phyloP scores from a whole-genome alignment of 2,797 vertebrate genomes.

The Anguilla anguilla region DNA sequence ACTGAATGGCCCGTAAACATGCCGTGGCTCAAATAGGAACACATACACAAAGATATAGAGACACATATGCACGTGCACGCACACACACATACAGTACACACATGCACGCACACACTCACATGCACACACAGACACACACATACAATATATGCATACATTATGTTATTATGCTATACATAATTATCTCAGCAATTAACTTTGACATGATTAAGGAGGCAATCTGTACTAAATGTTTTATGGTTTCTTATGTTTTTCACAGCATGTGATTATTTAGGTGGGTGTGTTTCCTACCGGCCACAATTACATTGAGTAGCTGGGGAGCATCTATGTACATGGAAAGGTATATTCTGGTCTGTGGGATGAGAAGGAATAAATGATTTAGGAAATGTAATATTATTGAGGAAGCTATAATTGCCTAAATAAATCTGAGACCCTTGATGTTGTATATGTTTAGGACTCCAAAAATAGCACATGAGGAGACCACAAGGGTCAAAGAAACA shows the following conservation, averaged over 20 bases:
- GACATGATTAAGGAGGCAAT: slow-evolving; percentile 45
- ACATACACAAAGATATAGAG: slow-evolving; percentile 44
- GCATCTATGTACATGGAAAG: slow-evolving; percentile 62
- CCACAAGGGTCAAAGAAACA: background rate
- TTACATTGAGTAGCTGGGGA: slow-evolving; percentile 70
- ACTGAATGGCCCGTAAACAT: background rate
- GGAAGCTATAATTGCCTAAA: slow-evolving; percentile 63
- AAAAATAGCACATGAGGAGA: slow-evolving; percentile 59
- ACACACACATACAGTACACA: background rate
- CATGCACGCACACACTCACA: background rate
- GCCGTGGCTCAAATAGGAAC: background rate
- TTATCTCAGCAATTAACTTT: slow-evolving; percentile 53
- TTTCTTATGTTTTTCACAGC: slow-evolving; percentile 63
- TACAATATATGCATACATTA: background rate
- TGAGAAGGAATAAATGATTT: slow-evolving; percentile 60
- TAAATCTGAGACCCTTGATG: slow-evolving; percentile 57
- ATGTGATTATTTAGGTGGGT: slow-evolving; percentile 80
- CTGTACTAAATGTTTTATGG: slow-evolving; percentile 59
- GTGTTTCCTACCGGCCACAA: slow-evolving; percentile 70
- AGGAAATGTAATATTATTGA: slow-evolving; percentile 65
- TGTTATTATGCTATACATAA: slow-evolving; percentile 24
- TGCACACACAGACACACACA: background rate
- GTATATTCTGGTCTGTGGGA: slow-evolving; percentile 58
- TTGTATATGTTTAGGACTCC: slow-evolving; percentile 50
- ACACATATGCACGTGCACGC: slow-evolving; percentile 39